A percentile compares a stretch with the other conserved stretches of the same genome.
phyloP scores from a whole-genome alignment of 2,113 vertebrate genomes.

The Cariama cristata region DNA sequence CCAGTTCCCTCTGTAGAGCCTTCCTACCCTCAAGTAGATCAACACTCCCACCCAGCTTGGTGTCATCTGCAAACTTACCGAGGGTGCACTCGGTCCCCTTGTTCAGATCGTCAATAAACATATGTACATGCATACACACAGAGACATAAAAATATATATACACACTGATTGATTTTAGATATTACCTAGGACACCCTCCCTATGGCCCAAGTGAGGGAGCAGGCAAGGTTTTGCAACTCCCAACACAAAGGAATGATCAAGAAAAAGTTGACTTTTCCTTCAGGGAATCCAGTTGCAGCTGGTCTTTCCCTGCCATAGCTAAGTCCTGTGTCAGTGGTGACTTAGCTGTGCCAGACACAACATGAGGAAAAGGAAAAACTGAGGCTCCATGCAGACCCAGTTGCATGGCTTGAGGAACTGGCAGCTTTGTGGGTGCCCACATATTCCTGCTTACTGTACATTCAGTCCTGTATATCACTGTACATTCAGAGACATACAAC shows the following conservation, averaged over 20 bases:
- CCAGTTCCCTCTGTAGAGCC: no score
- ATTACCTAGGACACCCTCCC: neutral
- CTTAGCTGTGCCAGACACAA: neutral
- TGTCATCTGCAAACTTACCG: no score
- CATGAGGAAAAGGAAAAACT: neutral
- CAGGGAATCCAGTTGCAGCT: neutral
- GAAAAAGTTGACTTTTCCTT: neutral
- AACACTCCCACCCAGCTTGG: no score
- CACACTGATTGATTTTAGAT: neutral
- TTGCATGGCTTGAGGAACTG: neutral
- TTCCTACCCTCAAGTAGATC: no score
- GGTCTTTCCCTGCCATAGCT: neutral
- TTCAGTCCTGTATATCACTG: neutral
- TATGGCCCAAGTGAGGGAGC: neutral
- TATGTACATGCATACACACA: no score
- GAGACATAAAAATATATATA: accelerated
- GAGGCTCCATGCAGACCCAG: neutral
- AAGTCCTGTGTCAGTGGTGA: no score
- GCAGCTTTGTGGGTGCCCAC: neutral
- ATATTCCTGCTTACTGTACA: neutral
- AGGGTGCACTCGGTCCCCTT: no score
- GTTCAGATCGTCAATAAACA: no score
- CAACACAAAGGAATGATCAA: neutral
- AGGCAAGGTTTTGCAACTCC: neutral
- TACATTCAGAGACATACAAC: neutral